These are phyloP conservation scores for Arbacia lixula DNA, from an alignment of 53 echinoderm and acorn worm species.

Conservation along the genomic window DNA sequence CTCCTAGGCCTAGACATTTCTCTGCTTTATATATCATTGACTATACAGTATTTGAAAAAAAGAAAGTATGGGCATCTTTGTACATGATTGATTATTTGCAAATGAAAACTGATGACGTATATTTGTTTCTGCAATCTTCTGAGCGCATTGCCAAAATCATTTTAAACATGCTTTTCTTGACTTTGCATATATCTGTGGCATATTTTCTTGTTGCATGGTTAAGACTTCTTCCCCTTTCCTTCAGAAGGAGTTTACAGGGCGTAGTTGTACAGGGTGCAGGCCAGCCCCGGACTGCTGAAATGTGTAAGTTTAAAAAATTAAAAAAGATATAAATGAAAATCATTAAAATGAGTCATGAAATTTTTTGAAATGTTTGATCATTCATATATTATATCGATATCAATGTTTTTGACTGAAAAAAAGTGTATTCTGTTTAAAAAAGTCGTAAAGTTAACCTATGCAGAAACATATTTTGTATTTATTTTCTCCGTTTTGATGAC, in stretches of 20 bases:
- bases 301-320: constrained; percentile 32
- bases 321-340: too few species aligned
- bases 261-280: constrained; percentile 10
- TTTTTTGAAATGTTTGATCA: too few species aligned
- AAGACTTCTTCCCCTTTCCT: constrained; percentile 25
- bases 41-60: too few species aligned
- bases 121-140: constrained; percentile 8
- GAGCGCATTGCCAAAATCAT: constrained; percentile 29
- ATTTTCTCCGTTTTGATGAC: too few species aligned
- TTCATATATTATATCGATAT: too few species aligned
- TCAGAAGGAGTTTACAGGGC: constrained; percentile 17
- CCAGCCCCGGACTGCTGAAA: constrained; percentile 32
- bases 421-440: too few species aligned
- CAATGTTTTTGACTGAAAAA: too few species aligned
- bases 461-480: too few species aligned
- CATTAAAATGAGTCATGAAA: too few species aligned
- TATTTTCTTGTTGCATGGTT: constrained; percentile 24
- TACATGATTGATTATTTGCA: constrained; percentile 51
- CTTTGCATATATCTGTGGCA: constrained; percentile 18
- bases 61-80: constrained; percentile 32
- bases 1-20: too few species aligned
- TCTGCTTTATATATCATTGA: too few species aligned
- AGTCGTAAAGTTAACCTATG: too few species aligned
- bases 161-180: constrained; percentile 2
- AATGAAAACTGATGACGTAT: constrained; percentile 44